A percentile compares a stretch with the other conserved stretches of the same genome.
phyloP scores from a whole-genome alignment of 1,140 invertebrate species.

The Cephus cinctus region DNA sequence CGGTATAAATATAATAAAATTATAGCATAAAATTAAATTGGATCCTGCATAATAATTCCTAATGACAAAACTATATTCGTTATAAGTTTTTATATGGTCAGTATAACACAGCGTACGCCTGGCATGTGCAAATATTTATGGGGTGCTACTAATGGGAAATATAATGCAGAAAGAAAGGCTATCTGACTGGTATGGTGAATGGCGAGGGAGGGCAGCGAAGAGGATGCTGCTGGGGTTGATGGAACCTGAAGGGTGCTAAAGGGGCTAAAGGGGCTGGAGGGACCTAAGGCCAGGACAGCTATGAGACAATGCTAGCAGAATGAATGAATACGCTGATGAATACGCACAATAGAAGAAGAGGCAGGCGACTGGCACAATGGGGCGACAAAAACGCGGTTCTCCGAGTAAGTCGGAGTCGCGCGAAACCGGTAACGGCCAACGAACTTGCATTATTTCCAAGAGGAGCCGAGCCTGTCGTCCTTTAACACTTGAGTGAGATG shows the following conservation, averaged over 20 bases:
- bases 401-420: conserved; percentile 2
- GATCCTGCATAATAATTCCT: no score
- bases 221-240: background rate
- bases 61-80: no score
- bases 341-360: conserved; percentile 47
- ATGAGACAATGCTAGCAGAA: conserved; percentile 46
- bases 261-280: conserved; percentile 21
- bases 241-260: conserved; percentile 11
- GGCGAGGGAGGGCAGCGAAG: no score
- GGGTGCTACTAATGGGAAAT: conserved; percentile 28
- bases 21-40: no score
- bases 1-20: no score
- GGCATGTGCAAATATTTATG: conserved; percentile 32
- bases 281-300: conserved; percentile 43
- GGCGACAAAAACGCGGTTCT: conserved; percentile 48
- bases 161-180: conserved; percentile 26
- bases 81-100: no score
- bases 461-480: conserved; percentile 24
- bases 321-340: conserved; percentile 56
- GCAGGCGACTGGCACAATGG: conserved; percentile 41
- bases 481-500: conserved; percentile 5
- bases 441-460: conserved; percentile 33
- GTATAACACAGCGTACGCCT: no score
- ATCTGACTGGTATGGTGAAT: background rate
- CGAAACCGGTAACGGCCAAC: conserved; percentile 18